phyloP scores from a whole-genome alignment of 2,113 vertebrate genomes.

The Pelodiscus sinensis region DNA sequence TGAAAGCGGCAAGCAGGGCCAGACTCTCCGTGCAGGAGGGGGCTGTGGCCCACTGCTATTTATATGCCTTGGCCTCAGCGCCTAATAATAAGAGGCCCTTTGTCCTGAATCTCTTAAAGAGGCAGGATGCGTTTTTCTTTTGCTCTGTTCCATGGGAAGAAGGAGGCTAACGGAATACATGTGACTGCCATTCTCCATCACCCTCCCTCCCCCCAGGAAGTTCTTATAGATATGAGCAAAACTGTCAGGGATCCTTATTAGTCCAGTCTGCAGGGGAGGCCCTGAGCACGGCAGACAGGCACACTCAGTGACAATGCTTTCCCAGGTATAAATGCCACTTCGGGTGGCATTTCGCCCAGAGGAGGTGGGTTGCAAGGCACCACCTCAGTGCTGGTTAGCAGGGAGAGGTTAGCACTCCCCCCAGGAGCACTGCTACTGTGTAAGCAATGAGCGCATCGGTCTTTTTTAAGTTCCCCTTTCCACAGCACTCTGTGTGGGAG shows the following conservation, averaged over 20 bases:
- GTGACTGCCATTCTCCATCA: not conserved
- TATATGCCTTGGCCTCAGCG: not conserved
- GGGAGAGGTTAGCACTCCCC: conserved; percentile 9
- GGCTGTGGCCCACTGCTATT: not conserved
- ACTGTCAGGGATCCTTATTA: not conserved
- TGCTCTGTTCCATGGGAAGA: not conserved
- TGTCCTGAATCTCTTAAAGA: not conserved
- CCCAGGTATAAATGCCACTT: not conserved
- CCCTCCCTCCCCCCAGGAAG: not conserved
- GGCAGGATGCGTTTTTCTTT: not conserved
- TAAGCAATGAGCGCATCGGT: not conserved
- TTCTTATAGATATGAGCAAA: not conserved
- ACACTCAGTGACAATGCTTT: not conserved
- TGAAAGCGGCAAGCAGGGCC: not conserved
- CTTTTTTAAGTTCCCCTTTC: not conserved
- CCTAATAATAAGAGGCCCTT: not conserved
- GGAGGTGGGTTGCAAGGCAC: conserved; percentile 1
- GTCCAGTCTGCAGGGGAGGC: not conserved
- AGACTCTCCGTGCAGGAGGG: not conserved
- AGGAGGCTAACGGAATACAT: not conserved
- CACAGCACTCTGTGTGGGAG: not conserved
- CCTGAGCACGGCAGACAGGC: not conserved
- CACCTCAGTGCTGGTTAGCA: not conserved
- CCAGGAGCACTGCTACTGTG: not conserved
- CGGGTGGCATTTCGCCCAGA: not conserved